These are phyloP conservation scores for Thumatha senex DNA, from an alignment of 2,888 invertebrate species.

Conservation along the genomic window DNA sequence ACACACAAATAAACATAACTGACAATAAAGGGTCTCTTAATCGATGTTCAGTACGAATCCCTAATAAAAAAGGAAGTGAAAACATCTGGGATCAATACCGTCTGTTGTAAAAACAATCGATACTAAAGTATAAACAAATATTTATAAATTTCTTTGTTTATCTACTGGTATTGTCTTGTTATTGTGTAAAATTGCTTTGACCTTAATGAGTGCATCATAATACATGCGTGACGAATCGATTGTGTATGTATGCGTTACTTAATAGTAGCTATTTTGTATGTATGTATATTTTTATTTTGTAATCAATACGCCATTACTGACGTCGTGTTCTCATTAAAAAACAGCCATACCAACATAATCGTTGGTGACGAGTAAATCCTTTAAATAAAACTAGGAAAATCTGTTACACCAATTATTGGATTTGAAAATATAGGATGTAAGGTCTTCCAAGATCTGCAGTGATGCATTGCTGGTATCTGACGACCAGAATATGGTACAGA, in stretches of 20 bases:
- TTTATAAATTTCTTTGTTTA: conserved; percentile 33
- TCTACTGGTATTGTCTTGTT: conserved; percentile 26
- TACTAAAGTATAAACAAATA: conserved; percentile 16
- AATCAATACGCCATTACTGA: not conserved
- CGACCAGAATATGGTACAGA: too few species aligned
- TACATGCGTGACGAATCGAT: conserved; percentile 40
- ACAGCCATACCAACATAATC: too few species aligned
- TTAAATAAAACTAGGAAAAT: too few species aligned
- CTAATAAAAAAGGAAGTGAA: too few species aligned
- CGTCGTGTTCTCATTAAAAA: not conserved
- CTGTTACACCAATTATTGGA: too few species aligned
- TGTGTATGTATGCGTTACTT: conserved; percentile 12
- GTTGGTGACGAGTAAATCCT: too few species aligned
- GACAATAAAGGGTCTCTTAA: not conserved
- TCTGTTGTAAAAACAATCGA: conserved; percentile 3
- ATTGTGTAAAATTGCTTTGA: conserved; percentile 27
- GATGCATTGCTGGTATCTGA: too few species aligned
- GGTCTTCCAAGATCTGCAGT: too few species aligned
- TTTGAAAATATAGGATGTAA: too few species aligned
- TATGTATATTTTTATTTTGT: conserved; percentile 3
- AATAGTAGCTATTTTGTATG: conserved; percentile 8
- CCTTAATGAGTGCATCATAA: conserved; percentile 30
- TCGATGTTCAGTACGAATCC: not conserved
- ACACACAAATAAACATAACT: too few species aligned
- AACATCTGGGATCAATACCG: not conserved